A percentile compares a stretch with the other conserved stretches of the same genome.
Conservation (phyloP, 2,113 vertebrate genomes). For the Catharus fuscescens region DNA sequence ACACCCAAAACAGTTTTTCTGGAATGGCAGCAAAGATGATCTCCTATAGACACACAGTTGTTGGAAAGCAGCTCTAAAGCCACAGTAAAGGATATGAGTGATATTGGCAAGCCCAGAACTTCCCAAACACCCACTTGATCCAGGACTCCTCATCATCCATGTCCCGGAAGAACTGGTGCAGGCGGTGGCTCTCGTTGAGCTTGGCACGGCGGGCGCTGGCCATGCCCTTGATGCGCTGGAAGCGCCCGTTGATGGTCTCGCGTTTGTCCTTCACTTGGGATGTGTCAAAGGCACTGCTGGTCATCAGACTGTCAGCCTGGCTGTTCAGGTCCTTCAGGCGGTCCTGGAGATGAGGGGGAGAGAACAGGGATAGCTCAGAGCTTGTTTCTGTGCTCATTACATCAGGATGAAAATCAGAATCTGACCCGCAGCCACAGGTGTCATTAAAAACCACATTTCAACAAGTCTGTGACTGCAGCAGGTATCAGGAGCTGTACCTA, state of each 20-base stretch:
- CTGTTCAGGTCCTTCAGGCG: constrained; percentile 97
- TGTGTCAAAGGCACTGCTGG: constrained; percentile 94
- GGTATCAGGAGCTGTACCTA: background rate
- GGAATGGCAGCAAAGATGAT: background rate
- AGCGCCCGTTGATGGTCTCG: constrained; percentile 89
- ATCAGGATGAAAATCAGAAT: background rate
- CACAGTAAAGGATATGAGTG: too few relatives aligned
- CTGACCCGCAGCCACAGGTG: background rate
- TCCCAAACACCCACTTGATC: constrained; percentile 87
- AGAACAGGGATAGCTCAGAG: background rate
- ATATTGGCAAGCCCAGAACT: rapidly evolving
- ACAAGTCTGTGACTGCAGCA: background rate
- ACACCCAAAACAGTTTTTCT: background rate
- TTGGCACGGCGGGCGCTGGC: constrained; percentile 84
- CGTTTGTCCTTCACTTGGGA: constrained; percentile 95
- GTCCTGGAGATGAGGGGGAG: constrained; percentile 73
- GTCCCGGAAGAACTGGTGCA: constrained; percentile 99
- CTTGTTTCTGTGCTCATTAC: background rate
- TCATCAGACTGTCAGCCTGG: constrained; percentile 96
- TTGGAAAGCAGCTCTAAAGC: background rate
- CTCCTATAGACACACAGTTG: background rate
- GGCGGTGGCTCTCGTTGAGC: constrained; percentile 94
- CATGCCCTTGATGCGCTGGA: constrained; percentile 93
- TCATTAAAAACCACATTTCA: background rate
- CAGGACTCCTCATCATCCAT: constrained; percentile 98